Base-by-base conservation (phyloP, 1,140 invertebrate species). In the Drosophila suzukii region DNA sequence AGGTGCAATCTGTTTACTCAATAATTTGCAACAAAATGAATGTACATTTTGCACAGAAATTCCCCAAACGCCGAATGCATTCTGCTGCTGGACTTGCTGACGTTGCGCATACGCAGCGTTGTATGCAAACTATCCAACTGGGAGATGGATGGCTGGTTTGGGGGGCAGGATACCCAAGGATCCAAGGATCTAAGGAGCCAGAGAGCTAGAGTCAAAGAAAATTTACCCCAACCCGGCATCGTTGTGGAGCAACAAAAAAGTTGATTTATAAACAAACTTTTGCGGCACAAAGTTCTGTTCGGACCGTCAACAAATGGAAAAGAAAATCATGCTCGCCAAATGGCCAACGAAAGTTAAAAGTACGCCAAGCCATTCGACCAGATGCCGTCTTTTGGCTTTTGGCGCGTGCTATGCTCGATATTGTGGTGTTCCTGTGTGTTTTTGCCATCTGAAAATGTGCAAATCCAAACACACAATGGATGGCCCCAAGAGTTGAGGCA, bases 191-290 rank as follows among this genome's bases (percentile, higher is more conserved):
- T n/a, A 15, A 5, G 24, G 24, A 20, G 36, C 50, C 32, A 53
- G 36, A 15, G 15, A 50, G 38, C 11, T 11, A 30, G 59, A 58
- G 36, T 71, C 67, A 71, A 71, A 71, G 67, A 71, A 71, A 71
- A 58, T 20, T 71, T 32, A 36, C 50, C 11, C 10, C 34, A 0
- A 27, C 24, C 7, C 58, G n/a, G 12, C n/a, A 27, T 11, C 36
- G 4, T 17, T 39, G 17, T 1, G 30, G 38, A 38, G 47, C 50
- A 56, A 56, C 63, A 59, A 73, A 85, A 85, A 81, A 86, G 78
- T 77, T 85, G 81, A 86, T 85, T 85, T 86, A 86, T 86, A 85
- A 85, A 86, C 78, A 86, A 85, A 85, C 81, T 85, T 85, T 57
- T 85, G 82, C 63, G 60, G 63, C 78, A 74, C 62, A 65, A 86